phyloP scores from a whole-genome alignment of 2,888 invertebrate species.

The Oxyscelio sp. region DNA sequence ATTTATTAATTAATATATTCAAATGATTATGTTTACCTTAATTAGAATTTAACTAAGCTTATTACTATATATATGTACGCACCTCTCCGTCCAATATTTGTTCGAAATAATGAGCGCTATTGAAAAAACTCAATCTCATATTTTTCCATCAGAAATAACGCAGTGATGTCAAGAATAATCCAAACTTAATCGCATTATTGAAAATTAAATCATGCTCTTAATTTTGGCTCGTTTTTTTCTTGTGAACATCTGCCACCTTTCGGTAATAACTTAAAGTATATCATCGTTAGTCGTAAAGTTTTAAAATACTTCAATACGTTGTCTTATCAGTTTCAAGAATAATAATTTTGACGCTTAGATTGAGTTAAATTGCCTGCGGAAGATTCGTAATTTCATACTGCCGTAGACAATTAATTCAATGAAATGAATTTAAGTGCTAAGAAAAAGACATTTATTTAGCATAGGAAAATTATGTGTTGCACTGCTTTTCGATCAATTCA shows the following conservation, averaged over 20 bases:
- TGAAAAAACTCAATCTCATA: background rate
- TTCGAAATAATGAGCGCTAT: slow-evolving; percentile 9
- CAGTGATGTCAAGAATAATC: background rate
- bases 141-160: background rate
- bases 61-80: too few species aligned
- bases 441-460: background rate
- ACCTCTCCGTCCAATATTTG: background rate
- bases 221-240: slow-evolving; percentile 15
- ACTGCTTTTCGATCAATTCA: background rate
- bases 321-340: slow-evolving; percentile 5
- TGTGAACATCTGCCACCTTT: slow-evolving; percentile 42
- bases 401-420: slow-evolving; percentile 1
- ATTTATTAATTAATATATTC: slow-evolving; percentile 13
- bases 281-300: slow-evolving; percentile 22
- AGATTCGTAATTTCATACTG: background rate
- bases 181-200: slow-evolving; percentile 21
- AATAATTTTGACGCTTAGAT: slow-evolving; percentile 27
- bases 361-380: background rate
- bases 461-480: background rate
- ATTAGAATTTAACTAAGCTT: slow-evolving; percentile 29
- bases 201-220: slow-evolving; percentile 27
- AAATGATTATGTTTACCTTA: slow-evolving; percentile 5
- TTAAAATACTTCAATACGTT: background rate
- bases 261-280: slow-evolving; percentile 26
- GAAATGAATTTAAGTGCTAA: slow-evolving; percentile 21